Percentiles rank a stretch among this genome's conserved stretches.
phyloP scores from a whole-genome alignment of 1,140 invertebrate species.

The Oncopeltus fasciatus region DNA sequence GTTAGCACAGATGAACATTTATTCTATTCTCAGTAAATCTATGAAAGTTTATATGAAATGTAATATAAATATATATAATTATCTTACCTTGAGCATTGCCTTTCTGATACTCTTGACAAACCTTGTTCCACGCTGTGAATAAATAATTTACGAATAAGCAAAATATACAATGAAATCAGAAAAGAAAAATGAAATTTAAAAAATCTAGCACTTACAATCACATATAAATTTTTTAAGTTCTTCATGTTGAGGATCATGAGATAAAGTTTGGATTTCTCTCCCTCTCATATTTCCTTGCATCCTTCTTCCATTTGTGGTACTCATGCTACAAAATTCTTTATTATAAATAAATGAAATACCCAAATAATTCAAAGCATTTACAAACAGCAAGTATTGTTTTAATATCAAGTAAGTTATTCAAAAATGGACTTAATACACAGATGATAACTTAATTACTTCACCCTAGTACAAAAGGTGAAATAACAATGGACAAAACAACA shows the following conservation, averaged over 20 bases:
- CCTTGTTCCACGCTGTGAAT: conserved; percentile 11
- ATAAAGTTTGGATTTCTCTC: conserved; percentile 15
- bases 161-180: background rate
- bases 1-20: too few relatives aligned
- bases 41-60: too few relatives aligned
- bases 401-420: too few relatives aligned
- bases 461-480: too few relatives aligned
- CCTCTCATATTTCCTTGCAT: conserved; percentile 27
- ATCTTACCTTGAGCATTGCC: conserved; percentile 9
- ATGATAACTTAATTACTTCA: too few relatives aligned
- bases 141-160: conserved; percentile 14
- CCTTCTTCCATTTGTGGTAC: conserved; percentile 35
- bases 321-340: conserved; percentile 21
- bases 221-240: conserved; percentile 9
- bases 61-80: too few relatives aligned
- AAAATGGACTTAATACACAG: too few relatives aligned
- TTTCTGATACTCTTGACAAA: conserved; percentile 5
- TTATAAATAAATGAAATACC: too few relatives aligned
- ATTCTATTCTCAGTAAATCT: too few relatives aligned
- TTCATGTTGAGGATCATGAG: conserved; percentile 1
- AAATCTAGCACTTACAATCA: conserved; percentile 5
- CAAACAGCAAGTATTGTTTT: too few relatives aligned
- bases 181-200: conserved; percentile 12
- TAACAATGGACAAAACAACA: too few relatives aligned
- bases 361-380: too few relatives aligned